Evolutionary conservation across 2,113 vertebrate genomes (phyloP).

Genomic region (Pseudorhombus dupliciocellatus): DNA sequence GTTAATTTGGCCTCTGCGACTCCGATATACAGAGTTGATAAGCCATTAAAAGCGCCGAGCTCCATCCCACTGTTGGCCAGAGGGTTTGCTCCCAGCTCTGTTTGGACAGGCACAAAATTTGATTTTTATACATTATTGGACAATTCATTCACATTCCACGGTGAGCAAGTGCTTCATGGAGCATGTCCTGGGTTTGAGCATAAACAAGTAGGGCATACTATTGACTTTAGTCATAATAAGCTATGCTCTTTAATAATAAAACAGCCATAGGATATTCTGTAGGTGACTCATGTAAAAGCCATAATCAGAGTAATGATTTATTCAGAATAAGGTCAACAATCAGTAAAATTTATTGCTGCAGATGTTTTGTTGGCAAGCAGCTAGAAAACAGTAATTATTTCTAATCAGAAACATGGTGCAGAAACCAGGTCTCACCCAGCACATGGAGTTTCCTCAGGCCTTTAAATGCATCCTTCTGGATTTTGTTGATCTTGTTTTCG

Average conservation of each 20-base stretch:
- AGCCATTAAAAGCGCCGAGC: slow-evolving; percentile 90
- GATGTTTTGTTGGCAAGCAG: not conserved
- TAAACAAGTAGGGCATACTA: too few species aligned
- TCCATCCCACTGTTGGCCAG: slow-evolving; percentile 91
- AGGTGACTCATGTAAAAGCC: too few species aligned
- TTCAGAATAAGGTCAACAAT: too few species aligned
- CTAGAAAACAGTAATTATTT: not conserved
- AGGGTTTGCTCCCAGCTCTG: slow-evolving; percentile 98
- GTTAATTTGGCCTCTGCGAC: slow-evolving; percentile 94
- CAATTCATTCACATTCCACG: not conserved
- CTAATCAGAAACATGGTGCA: not conserved
- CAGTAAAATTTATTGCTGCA: not conserved
- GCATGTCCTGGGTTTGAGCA: too few species aligned
- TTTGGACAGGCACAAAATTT: slow-evolving; percentile 46
- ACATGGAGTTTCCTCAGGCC: slow-evolving; percentile 93
- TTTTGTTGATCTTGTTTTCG: slow-evolving; percentile 91
- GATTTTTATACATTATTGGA: not conserved
- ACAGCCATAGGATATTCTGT: too few species aligned
- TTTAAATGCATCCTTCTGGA: slow-evolving; percentile 90
- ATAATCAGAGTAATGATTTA: too few species aligned
- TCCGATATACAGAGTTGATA: slow-evolving; percentile 91
- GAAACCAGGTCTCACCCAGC: slow-evolving; percentile 81
- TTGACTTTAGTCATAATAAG: too few species aligned
- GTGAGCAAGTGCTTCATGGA: too few species aligned
- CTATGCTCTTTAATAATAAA: too few species aligned